Evolutionary conservation across 1,140 invertebrate genomes (phyloP).

Genomic region (Mya arenaria): DNA sequence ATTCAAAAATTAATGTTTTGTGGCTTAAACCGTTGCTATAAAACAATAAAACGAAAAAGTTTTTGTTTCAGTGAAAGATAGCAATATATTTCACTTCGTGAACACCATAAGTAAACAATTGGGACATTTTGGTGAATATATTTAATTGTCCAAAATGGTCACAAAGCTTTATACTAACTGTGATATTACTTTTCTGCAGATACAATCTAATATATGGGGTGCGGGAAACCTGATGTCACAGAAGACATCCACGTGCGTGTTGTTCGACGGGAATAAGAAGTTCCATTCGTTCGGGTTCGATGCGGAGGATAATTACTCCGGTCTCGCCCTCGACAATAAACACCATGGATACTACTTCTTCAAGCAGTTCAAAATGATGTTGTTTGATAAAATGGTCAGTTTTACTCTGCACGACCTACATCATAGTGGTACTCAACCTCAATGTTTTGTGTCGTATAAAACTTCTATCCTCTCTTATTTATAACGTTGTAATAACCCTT

Average conservation of each 20-base stretch:
- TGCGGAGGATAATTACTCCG: conserved; percentile 33
- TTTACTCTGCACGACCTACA: neutral
- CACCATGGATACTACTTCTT: conserved; percentile 36
- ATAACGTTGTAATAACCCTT: neutral
- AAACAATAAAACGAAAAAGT: neutral
- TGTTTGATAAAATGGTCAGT: conserved; percentile 23
- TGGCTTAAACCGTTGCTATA: neutral
- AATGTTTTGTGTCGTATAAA: neutral
- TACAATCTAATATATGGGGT: conserved; percentile 9
- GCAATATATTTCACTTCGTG: neutral
- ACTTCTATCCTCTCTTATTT: neutral
- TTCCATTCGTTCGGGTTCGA: conserved; percentile 30
- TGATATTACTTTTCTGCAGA: neutral
- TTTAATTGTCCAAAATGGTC: neutral
- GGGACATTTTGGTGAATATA: neutral
- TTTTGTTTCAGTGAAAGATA: neutral
- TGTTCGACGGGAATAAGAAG: conserved; percentile 18
- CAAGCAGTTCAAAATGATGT: conserved; percentile 33
- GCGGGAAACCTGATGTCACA: conserved; percentile 4
- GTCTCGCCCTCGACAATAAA: conserved; percentile 5
- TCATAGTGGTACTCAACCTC: neutral
- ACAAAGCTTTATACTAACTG: neutral
- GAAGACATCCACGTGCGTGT: conserved; percentile 34
- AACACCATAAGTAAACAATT: no score
- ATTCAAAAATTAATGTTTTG: no score